Percentiles rank a stretch among this genome's conserved stretches.
Evolutionary conservation across 1,140 invertebrate species (phyloP).

Genomic region (Drosophila yakuba): DNA sequence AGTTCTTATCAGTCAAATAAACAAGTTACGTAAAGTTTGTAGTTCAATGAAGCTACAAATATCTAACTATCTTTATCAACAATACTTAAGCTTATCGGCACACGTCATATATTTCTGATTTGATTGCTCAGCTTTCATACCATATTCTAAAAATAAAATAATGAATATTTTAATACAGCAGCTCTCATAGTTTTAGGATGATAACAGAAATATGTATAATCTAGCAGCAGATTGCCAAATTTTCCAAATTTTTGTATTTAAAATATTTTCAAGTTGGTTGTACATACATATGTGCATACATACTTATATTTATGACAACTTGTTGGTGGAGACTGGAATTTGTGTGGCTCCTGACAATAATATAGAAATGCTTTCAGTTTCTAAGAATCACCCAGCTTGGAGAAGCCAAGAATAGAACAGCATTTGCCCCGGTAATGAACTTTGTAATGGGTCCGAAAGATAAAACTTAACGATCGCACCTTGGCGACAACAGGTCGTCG

Average conservation of each 20-base stretch:
- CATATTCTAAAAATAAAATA: too few relatives aligned
- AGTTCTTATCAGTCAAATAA: neutral
- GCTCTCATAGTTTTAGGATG: neutral
- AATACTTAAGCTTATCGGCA: too few relatives aligned
- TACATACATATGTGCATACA: too few relatives aligned
- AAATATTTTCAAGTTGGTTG: neutral
- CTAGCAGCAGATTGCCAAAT: neutral
- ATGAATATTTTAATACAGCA: too few relatives aligned
- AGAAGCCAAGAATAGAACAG: neutral
- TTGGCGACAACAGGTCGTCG: constrained; percentile 40
- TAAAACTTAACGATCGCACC: constrained; percentile 39
- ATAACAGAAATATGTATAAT: neutral
- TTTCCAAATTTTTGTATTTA: neutral
- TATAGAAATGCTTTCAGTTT: neutral
- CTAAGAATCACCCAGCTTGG: neutral
- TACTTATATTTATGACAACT: too few relatives aligned
- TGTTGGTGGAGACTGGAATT: neutral
- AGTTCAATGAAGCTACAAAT: neutral
- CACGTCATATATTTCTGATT: too few relatives aligned
- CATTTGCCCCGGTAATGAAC: constrained; percentile 8
- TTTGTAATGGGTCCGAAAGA: constrained; percentile 11
- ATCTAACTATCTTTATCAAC: neutral
- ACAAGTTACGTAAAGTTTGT: neutral
- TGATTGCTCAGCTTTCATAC: too few relatives aligned
- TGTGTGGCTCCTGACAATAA: neutral